A percentile compares a stretch with the other conserved stretches of the same genome.
phyloP scores from a whole-genome alignment of 1,140 invertebrate species.

The Bombus terrestris region DNA sequence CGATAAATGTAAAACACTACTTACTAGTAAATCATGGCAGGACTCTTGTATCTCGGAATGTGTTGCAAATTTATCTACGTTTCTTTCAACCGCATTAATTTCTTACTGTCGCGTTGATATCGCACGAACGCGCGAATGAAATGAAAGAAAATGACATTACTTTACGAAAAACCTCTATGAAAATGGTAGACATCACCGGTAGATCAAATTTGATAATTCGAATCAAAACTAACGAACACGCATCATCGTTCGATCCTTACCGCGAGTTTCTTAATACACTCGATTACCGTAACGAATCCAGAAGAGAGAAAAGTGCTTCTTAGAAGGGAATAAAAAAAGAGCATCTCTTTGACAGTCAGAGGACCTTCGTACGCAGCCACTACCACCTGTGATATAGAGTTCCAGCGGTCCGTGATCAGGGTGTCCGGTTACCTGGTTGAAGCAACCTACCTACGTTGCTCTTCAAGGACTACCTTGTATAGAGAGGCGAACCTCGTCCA shows the following conservation, averaged over 20 bases:
- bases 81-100: background rate
- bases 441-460: conserved; percentile 73
- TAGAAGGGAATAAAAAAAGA: conserved; percentile 32
- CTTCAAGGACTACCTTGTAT: conserved; percentile 77
- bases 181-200: rapidly evolving
- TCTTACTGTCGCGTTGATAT: background rate
- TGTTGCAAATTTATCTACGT: background rate
- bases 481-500: conserved; percentile 22
- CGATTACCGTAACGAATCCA: conserved; percentile 39
- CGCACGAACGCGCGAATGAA: no score
- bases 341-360: conserved; percentile 62
- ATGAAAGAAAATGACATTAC: no score
- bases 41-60: no score
- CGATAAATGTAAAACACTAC: background rate
- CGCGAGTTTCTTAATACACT: background rate
- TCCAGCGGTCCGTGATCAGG: conserved; percentile 76
- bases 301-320: conserved; percentile 47
- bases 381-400: conserved; percentile 82
- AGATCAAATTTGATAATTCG: background rate
- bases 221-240: background rate
- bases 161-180: no score
- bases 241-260: background rate
- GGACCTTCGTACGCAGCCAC: conserved; percentile 64
- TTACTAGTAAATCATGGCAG: no score
- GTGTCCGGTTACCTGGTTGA: conserved; percentile 77